Evolutionary conservation across 2,888 invertebrate genomes (phyloP), one percentile per base, ranked within the genome.

Genomic region (Drosophila leonis): DNA sequence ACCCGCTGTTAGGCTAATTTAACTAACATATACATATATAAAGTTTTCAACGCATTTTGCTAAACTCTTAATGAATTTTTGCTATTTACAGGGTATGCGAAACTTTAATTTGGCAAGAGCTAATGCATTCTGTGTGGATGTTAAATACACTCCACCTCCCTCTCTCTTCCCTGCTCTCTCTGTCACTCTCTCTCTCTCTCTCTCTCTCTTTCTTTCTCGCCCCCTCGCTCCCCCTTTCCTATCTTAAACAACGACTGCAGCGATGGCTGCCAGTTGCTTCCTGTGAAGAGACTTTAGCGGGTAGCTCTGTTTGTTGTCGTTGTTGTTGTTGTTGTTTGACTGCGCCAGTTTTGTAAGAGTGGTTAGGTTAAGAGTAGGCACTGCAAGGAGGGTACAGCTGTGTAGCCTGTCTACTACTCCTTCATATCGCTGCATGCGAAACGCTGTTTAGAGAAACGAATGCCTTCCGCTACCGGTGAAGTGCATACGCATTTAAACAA

Each of bases 391-490:
- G 4, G 42, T 12, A 7, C 31, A 5, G 27, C 1, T 49, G 29
- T 31, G 44, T 10, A 39, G 60, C 55, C 51, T n/a, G 37, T 27
- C 39, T 39, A 12, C 54, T 29, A n/a, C 54, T 39, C 54, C 54
- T 39, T 54, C 54, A 54, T 69, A 76, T 65, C 67, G 62, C 68
- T 72, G 68, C 79, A 56, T 76, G 57, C 78, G 49, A 77, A 72
- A 77, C 81, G 81, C 73, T 78, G 78, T 77, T 78, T 80, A 78
- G 78, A 78, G 78, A 78, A 78, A 78, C 81, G 78, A 78, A 78
- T 78, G 78, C 72, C 81, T 80, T 78, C 78, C 78, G 78, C 81
- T 78, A 78, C 78, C 78, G 78, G 78, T 80, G 77, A 69, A 78
- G 80, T 80, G 81, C 81, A 80, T 78, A 78, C 78, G 78, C 78